Evolutionary conservation across 2,797 vertebrate genomes (phyloP), one percentile per base, ranked within the genome.

Genomic region (Caiman crocodilus): DNA sequence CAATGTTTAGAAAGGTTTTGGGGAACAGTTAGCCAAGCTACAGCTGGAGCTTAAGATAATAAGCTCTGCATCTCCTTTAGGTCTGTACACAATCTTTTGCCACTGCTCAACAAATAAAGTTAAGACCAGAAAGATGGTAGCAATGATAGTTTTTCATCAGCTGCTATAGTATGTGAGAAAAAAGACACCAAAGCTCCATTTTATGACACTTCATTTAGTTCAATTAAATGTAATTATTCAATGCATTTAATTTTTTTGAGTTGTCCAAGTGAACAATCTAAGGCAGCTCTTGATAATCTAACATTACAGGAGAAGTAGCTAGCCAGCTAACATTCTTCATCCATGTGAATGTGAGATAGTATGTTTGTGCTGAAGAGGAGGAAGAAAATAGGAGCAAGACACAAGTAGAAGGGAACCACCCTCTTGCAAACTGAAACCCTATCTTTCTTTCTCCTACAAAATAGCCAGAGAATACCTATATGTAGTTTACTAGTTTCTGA

Each of bases 1-100:
- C 90, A 88, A 80, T 35, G 30, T 76, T 86, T 71, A 71, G 10
- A 67, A 89, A 76, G 35, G 28, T 60, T 79, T 35, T 82, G 0
- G 1, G 58, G 84, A 93, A 65, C 20, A 87, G 3, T 78, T 64
- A 90, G 16, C 58, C 42, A 65, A 58, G 3, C 73, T 32, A 21
- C 32, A 79, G 18, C 59, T 81, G 88, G 56, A 74, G 14, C 56
- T 25, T 79, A 71, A 93, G 16, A 60, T 9, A 1, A 1, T 35
- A 94, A 88, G 63, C 18, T 79, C 20, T 23, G 56, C 73, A 86
- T 74, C 21, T 90, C 21, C 92, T 94, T 20, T 74, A 78, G 10
- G 12, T 78, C 58, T 87, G 4, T 58, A 15, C 28, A 94, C 84
- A 28, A 58, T 20, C 55, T 59, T 78, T 35, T 88, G 92, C 10